Evolutionary conservation across 2,888 invertebrate species (phyloP).

Genomic region (Disparrhopalites patrizii): DNA sequence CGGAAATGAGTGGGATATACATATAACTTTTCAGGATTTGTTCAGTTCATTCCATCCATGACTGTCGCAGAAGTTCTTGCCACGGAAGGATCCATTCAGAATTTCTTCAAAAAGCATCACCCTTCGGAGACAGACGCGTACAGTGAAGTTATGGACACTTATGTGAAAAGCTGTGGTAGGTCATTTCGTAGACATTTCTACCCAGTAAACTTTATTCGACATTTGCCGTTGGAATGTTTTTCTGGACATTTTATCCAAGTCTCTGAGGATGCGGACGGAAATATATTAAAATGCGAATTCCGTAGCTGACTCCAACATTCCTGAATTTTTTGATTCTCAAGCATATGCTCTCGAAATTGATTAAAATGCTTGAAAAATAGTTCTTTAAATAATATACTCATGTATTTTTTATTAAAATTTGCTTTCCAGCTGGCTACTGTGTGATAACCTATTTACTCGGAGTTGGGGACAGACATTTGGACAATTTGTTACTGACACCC

Average conservation of each 20-base stretch:
- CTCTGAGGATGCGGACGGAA: too few relatives aligned
- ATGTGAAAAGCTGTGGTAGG: conserved; percentile 82
- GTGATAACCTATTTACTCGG: conserved; percentile 97
- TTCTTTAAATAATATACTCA: background rate
- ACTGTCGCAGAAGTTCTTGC: conserved; percentile 88
- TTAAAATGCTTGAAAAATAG: too few relatives aligned
- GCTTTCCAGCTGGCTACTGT: conserved; percentile 79
- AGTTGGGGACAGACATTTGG: conserved; percentile 95
- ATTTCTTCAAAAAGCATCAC: conserved; percentile 85
- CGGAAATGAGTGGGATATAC: too few relatives aligned
- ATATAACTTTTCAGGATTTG: conserved; percentile 61
- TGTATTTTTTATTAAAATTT: conserved; percentile 9
- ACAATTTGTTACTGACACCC: conserved; percentile 88
- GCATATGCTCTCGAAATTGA: too few relatives aligned
- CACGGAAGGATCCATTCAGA: conserved; percentile 82
- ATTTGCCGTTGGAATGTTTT: too few relatives aligned
- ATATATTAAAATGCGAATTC: too few relatives aligned
- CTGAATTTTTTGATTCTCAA: too few relatives aligned
- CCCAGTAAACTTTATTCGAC: too few relatives aligned
- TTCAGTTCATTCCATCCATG: conserved; percentile 90
- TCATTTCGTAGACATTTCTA: too few relatives aligned
- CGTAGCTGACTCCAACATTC: too few relatives aligned
- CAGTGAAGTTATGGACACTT: conserved; percentile 97
- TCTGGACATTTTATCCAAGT: too few relatives aligned
- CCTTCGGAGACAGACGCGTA: conserved; percentile 83